These are phyloP conservation scores for Pantala flavescens DNA, from an alignment of 1,140 invertebrate genomes.

Conservation along the genomic window DNA sequence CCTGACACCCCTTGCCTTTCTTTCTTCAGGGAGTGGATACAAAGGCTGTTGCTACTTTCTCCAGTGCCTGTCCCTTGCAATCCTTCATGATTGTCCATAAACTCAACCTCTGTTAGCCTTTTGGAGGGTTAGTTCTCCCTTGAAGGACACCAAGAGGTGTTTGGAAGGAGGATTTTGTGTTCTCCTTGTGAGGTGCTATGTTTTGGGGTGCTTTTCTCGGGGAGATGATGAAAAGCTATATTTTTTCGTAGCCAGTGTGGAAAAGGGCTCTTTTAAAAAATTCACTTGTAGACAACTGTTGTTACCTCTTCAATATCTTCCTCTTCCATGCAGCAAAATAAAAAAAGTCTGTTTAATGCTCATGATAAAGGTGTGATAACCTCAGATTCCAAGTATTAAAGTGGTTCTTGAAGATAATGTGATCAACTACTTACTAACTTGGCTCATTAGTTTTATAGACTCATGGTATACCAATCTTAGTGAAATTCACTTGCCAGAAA, in stretches of 20 bases:
- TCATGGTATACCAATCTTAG: no score
- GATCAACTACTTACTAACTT: background rate
- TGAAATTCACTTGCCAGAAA: no score
- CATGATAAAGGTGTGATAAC: background rate
- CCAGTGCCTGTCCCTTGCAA: background rate
- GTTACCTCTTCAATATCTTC: background rate
- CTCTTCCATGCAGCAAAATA: background rate
- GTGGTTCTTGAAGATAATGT: background rate
- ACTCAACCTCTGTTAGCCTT: background rate
- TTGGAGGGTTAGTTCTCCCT: background rate
- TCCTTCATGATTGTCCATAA: background rate
- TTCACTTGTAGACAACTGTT: background rate
- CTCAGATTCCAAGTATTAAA: background rate
- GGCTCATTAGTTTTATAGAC: no score
- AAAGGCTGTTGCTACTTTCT: background rate
- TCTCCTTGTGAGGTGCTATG: background rate
- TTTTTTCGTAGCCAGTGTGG: background rate
- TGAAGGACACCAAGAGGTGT: background rate
- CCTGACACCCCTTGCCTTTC: background rate
- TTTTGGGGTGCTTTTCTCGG: background rate
- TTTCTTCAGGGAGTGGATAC: background rate
- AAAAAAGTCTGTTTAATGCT: background rate
- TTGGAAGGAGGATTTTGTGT: background rate
- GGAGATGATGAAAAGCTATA: constrained; percentile 3
- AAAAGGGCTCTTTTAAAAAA: background rate